Conservation (phyloP, 1,140 invertebrate genomes). For the Nixonia krombeini region DNA sequence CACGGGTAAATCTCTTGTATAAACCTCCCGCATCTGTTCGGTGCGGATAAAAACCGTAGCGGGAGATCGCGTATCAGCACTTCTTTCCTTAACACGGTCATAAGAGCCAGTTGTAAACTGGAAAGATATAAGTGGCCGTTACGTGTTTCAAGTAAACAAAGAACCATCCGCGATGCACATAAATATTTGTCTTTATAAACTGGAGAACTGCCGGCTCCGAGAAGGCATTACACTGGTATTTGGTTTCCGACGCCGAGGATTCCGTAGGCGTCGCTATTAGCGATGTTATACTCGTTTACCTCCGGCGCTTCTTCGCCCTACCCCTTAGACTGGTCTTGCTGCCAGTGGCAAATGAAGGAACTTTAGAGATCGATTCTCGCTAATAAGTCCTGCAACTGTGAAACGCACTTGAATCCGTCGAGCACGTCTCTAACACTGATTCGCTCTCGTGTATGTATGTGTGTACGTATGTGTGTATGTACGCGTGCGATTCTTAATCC, state of each 20-base stretch:
- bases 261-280: constrained; percentile 19
- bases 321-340: too few species aligned
- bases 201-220: constrained; percentile 14
- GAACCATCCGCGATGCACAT: constrained; percentile 14
- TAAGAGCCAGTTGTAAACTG: constrained; percentile 3
- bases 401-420: too few species aligned
- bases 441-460: too few species aligned
- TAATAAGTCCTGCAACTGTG: too few species aligned
- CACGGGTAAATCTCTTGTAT: too few species aligned
- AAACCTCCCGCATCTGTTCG: too few species aligned
- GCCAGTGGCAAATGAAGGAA: too few species aligned
- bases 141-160: constrained; percentile 32
- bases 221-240: constrained; percentile 17
- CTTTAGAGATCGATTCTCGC: too few species aligned
- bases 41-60: too few species aligned
- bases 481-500: too few species aligned
- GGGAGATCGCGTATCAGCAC: neutral
- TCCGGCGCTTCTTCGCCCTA: constrained; percentile 26
- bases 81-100: neutral
- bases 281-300: constrained; percentile 19
- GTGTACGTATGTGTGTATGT: too few species aligned
- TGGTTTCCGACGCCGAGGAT: constrained; percentile 27
- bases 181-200: constrained; percentile 41
- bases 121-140: constrained; percentile 27
- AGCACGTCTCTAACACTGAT: too few species aligned